Conservation (phyloP, 1,140 invertebrate genomes). For the Bombus difficillimus region DNA sequence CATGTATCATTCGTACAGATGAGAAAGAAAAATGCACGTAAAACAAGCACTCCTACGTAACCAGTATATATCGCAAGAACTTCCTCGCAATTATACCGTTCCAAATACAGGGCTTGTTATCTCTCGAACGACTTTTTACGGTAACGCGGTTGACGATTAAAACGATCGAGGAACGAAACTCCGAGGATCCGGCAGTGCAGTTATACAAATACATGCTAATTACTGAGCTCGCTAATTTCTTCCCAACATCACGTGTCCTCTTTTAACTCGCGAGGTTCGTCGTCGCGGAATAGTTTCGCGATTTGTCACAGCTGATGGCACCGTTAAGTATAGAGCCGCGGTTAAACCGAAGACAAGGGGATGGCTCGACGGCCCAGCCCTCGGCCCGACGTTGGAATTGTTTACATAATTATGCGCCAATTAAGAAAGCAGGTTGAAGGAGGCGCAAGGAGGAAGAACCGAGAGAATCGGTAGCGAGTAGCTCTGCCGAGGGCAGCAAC, state of each 20-base stretch:
- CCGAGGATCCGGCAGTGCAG: not conserved
- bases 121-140: not conserved
- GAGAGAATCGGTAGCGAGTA: conserved; percentile 67
- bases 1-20: not conserved
- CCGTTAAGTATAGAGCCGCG: conserved; percentile 50
- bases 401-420: conserved; percentile 82
- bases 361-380: too few relatives aligned
- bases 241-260: conserved; percentile 6
- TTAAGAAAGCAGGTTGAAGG: conserved; percentile 74
- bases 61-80: not conserved
- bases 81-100: too few relatives aligned
- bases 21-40: not conserved
- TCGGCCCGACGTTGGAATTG: conserved; percentile 67
- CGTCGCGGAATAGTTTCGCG: conserved; percentile 50
- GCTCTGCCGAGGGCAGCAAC: conserved; percentile 72
- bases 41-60: too few relatives aligned
- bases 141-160: not conserved
- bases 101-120: not conserved
- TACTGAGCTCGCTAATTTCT: conserved; percentile 41
- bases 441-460: conserved; percentile 49
- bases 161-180: not conserved
- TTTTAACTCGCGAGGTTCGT: not conserved
- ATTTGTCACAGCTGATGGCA: conserved; percentile 55
- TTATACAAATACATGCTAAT: conserved; percentile 32
- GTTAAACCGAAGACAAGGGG: conserved; percentile 41